Evolutionary conservation across 2,888 invertebrate species (phyloP).

Genomic region (Odontocerum albicorne): DNA sequence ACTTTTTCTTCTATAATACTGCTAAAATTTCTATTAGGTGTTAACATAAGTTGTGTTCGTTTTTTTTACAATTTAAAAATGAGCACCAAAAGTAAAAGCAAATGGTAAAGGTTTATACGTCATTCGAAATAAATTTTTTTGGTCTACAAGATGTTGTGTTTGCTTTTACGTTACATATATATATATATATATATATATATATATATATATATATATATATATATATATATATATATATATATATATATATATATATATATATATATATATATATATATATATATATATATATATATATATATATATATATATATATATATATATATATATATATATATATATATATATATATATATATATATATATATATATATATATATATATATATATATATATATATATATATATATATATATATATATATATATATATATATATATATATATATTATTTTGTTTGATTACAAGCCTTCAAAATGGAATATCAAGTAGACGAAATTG

Average conservation of each 20-base stretch:
- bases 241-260: conserved; percentile 7
- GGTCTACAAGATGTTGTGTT: too few relatives aligned
- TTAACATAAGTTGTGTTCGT: too few relatives aligned
- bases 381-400: conserved; percentile 2
- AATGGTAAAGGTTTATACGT: too few relatives aligned
- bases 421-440: conserved; percentile 5
- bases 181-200: conserved; percentile 1
- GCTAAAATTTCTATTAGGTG: too few relatives aligned
- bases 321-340: conserved; percentile 7
- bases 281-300: conserved; percentile 7
- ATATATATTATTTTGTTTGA: conserved; percentile 3
- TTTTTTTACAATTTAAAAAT: too few relatives aligned
- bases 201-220: conserved; percentile 7
- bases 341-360: conserved; percentile 7
- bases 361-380: conserved; percentile 7
- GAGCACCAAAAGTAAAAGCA: too few relatives aligned
- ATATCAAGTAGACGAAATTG: too few relatives aligned
- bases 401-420: neutral
- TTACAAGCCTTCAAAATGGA: too few relatives aligned
- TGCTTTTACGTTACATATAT: neutral
- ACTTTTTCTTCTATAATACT: too few relatives aligned
- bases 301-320: conserved; percentile 7
- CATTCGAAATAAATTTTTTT: too few relatives aligned
- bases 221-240: conserved; percentile 7
- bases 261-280: conserved; percentile 7